Evolutionary conservation across 2,797 vertebrate species (phyloP), one percentile per base, ranked within the genome.

Genomic region (Podargus strigoides): DNA sequence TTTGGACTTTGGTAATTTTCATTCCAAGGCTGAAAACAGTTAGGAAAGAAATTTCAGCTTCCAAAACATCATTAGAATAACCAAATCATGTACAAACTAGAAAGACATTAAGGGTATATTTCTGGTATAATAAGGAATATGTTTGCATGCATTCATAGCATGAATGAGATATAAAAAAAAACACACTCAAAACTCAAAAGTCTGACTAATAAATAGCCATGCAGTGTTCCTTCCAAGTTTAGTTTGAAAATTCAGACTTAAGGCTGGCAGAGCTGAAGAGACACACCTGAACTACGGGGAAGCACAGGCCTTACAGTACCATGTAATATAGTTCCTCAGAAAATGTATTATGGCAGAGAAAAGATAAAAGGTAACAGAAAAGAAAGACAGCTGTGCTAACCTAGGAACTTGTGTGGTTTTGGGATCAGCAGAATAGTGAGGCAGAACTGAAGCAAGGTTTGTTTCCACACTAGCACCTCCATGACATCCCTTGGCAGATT

Each of bases 401-500:
- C 44, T 67, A 79, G 59, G 44, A 79, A 64, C 47, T 68, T 0
- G 0, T 0, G 3, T 47, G 53, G 7, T 64, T 52, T 76, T 26
- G 26, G 63, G 16, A 73, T 47, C 34, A 59, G 24, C 2, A 6
- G 64, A 68, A 22, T 6, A 91, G 37, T n/a, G 23, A 89, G 22
- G 47, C 52, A 79, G 55, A 93, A 67, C 12, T 52, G 34, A 69
- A 87, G 32, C 46, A 84, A 89, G 9, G 18, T 24, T 79, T 90
- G 10, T 77, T 88, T 79, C 64, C n/a, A 58, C 2, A 5, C 17
- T 23, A 62, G 30, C 20, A 69, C 21, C 34, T 91, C 87, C 0
- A 1, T 50, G 77, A 96, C 89, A 47, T 95, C 93, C 95, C 94
- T 97, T 95, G 95, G 95, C 44, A 97, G 96, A 94, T 67, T 90